Evolutionary conservation across 2,888 invertebrate species (phyloP).

Genomic region (Plagiodera versicolora): DNA sequence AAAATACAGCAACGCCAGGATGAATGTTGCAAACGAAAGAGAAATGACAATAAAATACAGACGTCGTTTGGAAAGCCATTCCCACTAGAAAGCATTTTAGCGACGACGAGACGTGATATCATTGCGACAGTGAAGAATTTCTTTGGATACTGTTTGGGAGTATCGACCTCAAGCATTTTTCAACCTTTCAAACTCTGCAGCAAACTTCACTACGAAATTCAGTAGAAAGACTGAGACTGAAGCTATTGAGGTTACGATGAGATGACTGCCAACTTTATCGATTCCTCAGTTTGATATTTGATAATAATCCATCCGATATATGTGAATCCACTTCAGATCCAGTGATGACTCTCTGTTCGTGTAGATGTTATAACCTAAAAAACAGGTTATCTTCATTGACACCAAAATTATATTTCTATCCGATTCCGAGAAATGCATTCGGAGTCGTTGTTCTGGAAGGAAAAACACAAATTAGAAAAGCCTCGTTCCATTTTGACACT

Average conservation of each 20-base stretch:
- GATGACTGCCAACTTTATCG: no score
- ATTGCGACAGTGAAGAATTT: slow-evolving; percentile 23
- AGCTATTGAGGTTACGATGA: no score
- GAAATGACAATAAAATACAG: slow-evolving; percentile 30
- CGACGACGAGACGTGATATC: slow-evolving; percentile 29
- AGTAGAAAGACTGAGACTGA: no score
- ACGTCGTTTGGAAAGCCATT: slow-evolving; percentile 30
- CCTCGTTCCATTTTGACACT: not conserved
- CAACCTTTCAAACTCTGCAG: not conserved
- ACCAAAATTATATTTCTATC: no score
- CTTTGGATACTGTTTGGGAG: slow-evolving; percentile 25
- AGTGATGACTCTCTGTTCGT: no score
- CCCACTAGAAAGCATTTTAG: slow-evolving; percentile 29
- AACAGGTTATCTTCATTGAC: no score
- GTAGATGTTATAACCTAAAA: no score
- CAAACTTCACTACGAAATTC: not conserved
- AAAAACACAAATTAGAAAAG: slow-evolving; percentile 2
- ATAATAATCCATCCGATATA: no score
- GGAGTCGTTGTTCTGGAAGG: no score
- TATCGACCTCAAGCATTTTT: slow-evolving; percentile 16
- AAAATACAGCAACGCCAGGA: not conserved
- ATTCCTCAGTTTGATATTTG: no score
- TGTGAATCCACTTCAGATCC: no score
- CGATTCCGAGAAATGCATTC: no score
- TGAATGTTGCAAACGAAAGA: slow-evolving; percentile 11